These are phyloP conservation scores for Saguinus imperator DNA, from an alignment of 2,113 vertebrate species.

Conservation along the genomic window DNA sequence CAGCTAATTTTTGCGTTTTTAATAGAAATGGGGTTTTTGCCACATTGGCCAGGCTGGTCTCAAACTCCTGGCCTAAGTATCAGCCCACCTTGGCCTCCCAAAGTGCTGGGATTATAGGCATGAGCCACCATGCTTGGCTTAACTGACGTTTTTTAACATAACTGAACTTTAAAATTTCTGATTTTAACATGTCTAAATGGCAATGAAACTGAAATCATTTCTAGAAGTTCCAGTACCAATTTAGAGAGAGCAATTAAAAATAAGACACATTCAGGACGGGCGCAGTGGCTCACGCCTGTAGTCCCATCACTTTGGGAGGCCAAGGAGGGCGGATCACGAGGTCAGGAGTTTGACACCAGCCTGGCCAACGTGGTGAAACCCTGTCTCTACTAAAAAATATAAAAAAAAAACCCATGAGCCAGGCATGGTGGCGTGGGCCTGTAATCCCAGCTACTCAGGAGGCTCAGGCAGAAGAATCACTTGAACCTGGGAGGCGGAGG, in stretches of 20 bases:
- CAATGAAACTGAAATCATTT: slow-evolving; percentile 45
- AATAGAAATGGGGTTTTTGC: neutral
- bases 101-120: neutral
- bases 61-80: too few relatives aligned
- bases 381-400: too few relatives aligned
- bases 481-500: too few relatives aligned
- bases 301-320: too few relatives aligned
- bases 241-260: slow-evolving; percentile 5
- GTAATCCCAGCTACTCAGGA: too few relatives aligned
- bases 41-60: neutral
- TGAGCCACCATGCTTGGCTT: neutral
- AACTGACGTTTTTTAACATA: neutral
- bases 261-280: neutral
- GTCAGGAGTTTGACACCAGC: too few relatives aligned
- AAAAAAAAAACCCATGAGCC: too few relatives aligned
- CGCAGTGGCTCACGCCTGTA: too few relatives aligned
- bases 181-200: slow-evolving; percentile 35
- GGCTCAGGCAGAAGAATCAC: too few relatives aligned
- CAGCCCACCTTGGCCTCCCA: neutral
- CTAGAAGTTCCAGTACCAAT: neutral
- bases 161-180: slow-evolving; percentile 24
- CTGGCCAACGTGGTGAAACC: too few relatives aligned
- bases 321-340: too few relatives aligned
- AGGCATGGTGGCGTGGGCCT: too few relatives aligned
- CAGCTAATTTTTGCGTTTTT: neutral